Percentiles rank a stretch among this genome's conserved stretches.
Conservation (phyloP, 2,113 vertebrate species). For the Boleophthalmus pectinirostris region DNA sequence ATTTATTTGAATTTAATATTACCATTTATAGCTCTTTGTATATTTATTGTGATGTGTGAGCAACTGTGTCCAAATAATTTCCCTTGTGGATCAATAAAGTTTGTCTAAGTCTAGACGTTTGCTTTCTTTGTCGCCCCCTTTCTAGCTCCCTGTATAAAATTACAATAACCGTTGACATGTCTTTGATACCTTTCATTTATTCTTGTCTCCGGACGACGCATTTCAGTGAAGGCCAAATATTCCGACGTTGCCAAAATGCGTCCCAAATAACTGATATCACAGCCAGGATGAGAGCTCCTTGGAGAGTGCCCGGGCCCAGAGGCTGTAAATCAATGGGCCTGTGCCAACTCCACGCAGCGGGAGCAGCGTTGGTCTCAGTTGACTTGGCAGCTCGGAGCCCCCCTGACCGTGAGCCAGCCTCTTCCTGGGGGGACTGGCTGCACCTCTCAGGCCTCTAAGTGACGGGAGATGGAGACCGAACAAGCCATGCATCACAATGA, state of each 20-base stretch:
- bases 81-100: no score
- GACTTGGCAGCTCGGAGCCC: constrained; percentile 69
- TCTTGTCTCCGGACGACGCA: constrained; percentile 57
- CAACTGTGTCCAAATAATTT: no score
- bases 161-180: constrained; percentile 59
- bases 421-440: constrained; percentile 57
- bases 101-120: constrained; percentile 4
- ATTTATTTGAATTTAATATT: no score
- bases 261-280: constrained; percentile 73
- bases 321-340: constrained; percentile 71
- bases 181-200: constrained; percentile 72
- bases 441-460: constrained; percentile 61
- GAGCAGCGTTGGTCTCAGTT: constrained; percentile 60
- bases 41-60: no score
- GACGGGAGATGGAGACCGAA: constrained; percentile 56
- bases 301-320: constrained; percentile 66
- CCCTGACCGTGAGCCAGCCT: constrained; percentile 67
- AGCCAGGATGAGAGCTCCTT: constrained; percentile 67
- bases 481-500: constrained; percentile 56
- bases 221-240: constrained; percentile 66
- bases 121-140: constrained; percentile 40
- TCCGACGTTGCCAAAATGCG: constrained; percentile 69
- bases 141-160: constrained; percentile 48
- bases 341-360: constrained; percentile 63
- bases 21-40: no score